These are phyloP conservation scores for Caenorhabditis macrosperma DNA, from an alignment of 2,888 invertebrate species.

Conservation along the genomic window DNA sequence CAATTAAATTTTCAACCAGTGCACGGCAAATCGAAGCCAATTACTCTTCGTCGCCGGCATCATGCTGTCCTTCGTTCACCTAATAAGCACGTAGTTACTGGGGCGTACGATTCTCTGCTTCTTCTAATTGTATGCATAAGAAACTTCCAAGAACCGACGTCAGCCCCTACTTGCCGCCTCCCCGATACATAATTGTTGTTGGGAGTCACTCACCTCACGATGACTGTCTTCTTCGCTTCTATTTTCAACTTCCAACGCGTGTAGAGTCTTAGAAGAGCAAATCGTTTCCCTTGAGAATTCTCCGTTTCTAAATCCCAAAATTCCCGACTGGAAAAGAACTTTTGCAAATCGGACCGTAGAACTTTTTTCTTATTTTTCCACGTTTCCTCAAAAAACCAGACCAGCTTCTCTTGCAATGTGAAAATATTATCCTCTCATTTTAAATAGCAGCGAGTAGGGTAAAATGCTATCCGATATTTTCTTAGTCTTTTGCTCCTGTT, in stretches of 20 bases:
- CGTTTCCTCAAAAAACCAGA: no score
- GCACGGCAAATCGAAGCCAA: constrained; percentile 31
- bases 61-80: background rate
- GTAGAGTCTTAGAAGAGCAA: background rate
- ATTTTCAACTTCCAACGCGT: background rate
- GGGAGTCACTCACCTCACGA: background rate
- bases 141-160: constrained; percentile 44
- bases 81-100: constrained; percentile 49
- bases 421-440: no score
- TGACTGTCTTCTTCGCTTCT: background rate
- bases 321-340: no score
- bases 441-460: no score
- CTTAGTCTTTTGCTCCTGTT: background rate
- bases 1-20: constrained; percentile 37
- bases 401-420: no score
- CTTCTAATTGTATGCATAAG: constrained; percentile 36
- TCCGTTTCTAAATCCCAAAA: background rate
- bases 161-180: background rate
- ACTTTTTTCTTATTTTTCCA: no score
- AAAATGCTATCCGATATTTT: no score
- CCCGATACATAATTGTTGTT: background rate
- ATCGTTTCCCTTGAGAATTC: background rate
- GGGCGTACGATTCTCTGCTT: background rate
- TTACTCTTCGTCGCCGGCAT: constrained; percentile 26
- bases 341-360: no score